Percentiles rank a stretch among this genome's conserved stretches.
Evolutionary conservation across 2,113 vertebrate species (phyloP).

Genomic region (Desmodus rotundus): DNA sequence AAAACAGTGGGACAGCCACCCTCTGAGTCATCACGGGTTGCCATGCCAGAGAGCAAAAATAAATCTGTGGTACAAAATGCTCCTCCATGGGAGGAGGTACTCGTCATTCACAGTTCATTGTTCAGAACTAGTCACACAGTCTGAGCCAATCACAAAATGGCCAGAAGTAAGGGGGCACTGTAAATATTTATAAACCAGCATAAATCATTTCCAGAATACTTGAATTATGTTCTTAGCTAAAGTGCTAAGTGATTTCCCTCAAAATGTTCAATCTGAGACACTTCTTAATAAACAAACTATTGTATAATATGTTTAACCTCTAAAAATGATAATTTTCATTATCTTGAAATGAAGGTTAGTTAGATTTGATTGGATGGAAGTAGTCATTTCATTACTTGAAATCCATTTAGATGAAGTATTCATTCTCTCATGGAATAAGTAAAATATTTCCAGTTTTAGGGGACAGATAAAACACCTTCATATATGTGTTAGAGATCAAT

Average conservation of each 20-base stretch:
- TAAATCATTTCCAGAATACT: neutral
- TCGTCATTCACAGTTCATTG: neutral
- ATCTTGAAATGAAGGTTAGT: neutral
- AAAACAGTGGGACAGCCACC: neutral
- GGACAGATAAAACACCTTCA: neutral
- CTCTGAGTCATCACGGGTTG: neutral
- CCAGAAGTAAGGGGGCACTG: neutral
- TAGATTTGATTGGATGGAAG: neutral
- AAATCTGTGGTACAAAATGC: neutral
- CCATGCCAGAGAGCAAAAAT: neutral
- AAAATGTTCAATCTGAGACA: neutral
- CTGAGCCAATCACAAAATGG: neutral
- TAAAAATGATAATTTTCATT: neutral
- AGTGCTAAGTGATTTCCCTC: neutral
- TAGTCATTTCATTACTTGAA: conserved; percentile 4
- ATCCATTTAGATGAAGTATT: neutral
- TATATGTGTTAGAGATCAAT: neutral
- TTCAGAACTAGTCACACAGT: neutral
- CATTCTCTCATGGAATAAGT: neutral
- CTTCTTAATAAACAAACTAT: neutral
- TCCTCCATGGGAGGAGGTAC: neutral
- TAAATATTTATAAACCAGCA: neutral
- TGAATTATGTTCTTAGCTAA: neutral
- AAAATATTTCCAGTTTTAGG: neutral
- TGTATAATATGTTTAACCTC: neutral